These are phyloP conservation scores for Heterodera carotae DNA, from an alignment of 1,140 invertebrate genomes.

Conservation along the genomic window DNA sequence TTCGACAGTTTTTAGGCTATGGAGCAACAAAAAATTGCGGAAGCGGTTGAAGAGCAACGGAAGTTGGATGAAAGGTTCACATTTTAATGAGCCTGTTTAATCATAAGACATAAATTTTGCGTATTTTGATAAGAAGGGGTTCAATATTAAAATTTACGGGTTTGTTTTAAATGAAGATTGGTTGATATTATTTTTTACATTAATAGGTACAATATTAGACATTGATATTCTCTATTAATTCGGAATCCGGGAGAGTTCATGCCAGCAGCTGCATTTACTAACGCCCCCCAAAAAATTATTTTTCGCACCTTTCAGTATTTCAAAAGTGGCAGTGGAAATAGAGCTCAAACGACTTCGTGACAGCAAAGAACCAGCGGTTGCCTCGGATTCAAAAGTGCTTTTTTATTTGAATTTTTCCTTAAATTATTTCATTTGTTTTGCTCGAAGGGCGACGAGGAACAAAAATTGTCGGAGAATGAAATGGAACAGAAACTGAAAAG, in stretches of 20 bases:
- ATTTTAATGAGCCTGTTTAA: neutral
- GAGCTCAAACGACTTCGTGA: conserved; percentile 43
- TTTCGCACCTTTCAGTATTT: neutral
- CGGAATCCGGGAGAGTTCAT: no score
- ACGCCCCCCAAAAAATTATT: neutral
- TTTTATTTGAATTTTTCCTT: conserved; percentile 3
- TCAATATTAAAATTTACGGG: no score
- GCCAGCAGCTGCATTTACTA: no score
- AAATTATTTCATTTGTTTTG: no score
- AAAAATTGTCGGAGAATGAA: conserved; percentile 75
- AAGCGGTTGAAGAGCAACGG: conserved; percentile 42
- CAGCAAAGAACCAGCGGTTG: conserved; percentile 25
- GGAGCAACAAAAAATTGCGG: conserved; percentile 54
- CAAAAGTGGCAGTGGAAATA: conserved; percentile 43
- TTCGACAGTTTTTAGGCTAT: conserved; percentile 53
- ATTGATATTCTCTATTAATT: no score
- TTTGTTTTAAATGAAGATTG: no score
- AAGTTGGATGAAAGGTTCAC: conserved; percentile 40
- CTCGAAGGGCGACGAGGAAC: conserved; percentile 62
- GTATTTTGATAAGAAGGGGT: no score
- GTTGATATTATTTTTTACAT: no score
- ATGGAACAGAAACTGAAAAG: conserved; percentile 77
- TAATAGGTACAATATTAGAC: no score
- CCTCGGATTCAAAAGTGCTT: conserved; percentile 69
- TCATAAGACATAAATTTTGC: no score